These are phyloP conservation scores for Melanchra persicariae DNA, from an alignment of 2,888 invertebrate genomes.

Conservation along the genomic window DNA sequence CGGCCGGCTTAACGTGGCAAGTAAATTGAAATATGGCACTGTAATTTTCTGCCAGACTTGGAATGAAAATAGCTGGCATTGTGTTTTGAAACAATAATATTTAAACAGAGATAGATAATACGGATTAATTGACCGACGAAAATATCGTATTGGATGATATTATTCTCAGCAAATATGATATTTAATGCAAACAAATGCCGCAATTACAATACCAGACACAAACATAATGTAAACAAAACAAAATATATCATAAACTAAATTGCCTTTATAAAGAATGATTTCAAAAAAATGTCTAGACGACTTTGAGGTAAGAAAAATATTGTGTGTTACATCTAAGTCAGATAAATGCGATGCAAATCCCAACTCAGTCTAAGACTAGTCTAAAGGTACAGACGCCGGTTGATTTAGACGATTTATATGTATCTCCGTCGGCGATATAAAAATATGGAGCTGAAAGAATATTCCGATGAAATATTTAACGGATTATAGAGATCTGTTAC, in stretches of 20 bases:
- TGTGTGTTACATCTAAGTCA: conserved; percentile 1
- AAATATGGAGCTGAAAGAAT: conserved; percentile 12
- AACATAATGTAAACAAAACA: conserved; percentile 4
- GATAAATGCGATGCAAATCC: conserved; percentile 48
- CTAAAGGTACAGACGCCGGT: conserved; percentile 12
- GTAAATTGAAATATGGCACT: conserved; percentile 47
- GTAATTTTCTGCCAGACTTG: conserved; percentile 25
- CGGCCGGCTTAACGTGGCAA: conserved; percentile 29
- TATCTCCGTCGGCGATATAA: conserved; percentile 6
- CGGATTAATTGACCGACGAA: neutral
- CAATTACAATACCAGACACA: neutral
- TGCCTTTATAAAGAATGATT: conserved; percentile 8
- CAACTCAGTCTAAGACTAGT: conserved; percentile 32
- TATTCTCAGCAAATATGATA: neutral
- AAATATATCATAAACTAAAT: conserved; percentile 15
- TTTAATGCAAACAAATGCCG: too few relatives aligned
- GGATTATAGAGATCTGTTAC: neutral
- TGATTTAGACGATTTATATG: conserved; percentile 33
- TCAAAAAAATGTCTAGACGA: conserved; percentile 14
- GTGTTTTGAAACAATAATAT: neutral
- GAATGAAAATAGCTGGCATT: conserved; percentile 28
- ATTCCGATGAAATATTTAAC: neutral
- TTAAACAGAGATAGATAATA: neutral
- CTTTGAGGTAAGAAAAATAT: conserved; percentile 13
- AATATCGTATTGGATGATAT: neutral